These are phyloP conservation scores for Rhinopomastus cyanomelas DNA, from an alignment of 2,113 vertebrate genomes.

Conservation along the genomic window DNA sequence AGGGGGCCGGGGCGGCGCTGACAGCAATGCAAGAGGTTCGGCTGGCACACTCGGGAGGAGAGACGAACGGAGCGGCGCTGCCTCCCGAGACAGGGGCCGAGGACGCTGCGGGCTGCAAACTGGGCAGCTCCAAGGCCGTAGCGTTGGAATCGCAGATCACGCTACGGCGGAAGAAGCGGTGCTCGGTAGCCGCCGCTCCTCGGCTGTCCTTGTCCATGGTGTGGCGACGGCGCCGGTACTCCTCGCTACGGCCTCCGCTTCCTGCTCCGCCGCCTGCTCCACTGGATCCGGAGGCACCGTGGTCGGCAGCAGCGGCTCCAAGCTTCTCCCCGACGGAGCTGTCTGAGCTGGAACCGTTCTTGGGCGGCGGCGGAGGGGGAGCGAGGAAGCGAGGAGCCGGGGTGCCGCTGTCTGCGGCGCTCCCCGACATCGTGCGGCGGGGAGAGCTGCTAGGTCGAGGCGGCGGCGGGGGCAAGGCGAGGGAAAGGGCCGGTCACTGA, in stretches of 20 bases:
- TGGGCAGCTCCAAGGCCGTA: slow-evolving; percentile 92
- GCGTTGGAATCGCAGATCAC: slow-evolving; percentile 97
- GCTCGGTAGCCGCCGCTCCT: slow-evolving; percentile 81
- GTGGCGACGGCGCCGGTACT: slow-evolving; percentile 90
- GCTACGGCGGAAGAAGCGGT: slow-evolving; percentile 95
- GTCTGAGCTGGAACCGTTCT: slow-evolving; percentile 92
- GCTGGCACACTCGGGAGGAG: slow-evolving; percentile 32
- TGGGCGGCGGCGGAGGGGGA: slow-evolving; percentile 83
- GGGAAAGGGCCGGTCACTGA: not conserved
- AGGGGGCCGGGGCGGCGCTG: not conserved
- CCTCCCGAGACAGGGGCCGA: slow-evolving; percentile 22
- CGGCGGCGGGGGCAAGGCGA: not conserved
- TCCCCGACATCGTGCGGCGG: slow-evolving; percentile 70
- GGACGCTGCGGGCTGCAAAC: slow-evolving; percentile 83
- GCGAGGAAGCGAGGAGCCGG: slow-evolving; percentile 73
- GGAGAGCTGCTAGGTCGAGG: slow-evolving; percentile 11
- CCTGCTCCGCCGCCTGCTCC: slow-evolving; percentile 31
- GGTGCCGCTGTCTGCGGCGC: slow-evolving; percentile 50
- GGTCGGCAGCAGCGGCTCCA: slow-evolving; percentile 31
- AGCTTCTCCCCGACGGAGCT: slow-evolving; percentile 83
- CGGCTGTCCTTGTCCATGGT: slow-evolving; percentile 97
- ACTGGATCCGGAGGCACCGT: slow-evolving; percentile 10
- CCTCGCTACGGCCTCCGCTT: slow-evolving; percentile 67
- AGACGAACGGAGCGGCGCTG: slow-evolving; percentile 35
- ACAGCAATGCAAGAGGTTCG: slow-evolving; percentile 13